Evolutionary conservation across 2,797 vertebrate genomes (phyloP).

Genomic region (Myotis vivesi): DNA sequence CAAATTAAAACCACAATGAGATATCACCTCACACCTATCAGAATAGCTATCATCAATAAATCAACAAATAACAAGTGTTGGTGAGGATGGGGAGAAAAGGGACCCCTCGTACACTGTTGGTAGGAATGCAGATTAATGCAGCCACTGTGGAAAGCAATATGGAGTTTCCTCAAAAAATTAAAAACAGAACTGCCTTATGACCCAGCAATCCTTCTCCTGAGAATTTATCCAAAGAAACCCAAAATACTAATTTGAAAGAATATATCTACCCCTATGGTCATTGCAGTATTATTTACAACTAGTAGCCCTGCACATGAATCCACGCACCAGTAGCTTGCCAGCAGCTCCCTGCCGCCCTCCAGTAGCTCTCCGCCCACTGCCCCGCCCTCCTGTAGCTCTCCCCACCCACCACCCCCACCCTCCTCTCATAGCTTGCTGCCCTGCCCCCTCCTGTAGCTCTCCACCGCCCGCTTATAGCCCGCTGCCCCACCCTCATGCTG

Average conservation of each 20-base stretch:
- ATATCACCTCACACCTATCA: not conserved
- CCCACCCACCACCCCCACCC: no score
- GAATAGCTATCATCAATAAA: not conserved
- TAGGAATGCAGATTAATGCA: not conserved
- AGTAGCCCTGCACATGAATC: no score
- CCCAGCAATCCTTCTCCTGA: not conserved
- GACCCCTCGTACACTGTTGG: not conserved
- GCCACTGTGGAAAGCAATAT: not conserved
- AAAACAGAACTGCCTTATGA: not conserved
- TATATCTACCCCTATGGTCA: not conserved
- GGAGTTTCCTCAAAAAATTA: not conserved
- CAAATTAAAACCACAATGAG: not conserved
- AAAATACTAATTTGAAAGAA: not conserved
- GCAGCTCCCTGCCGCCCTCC: no score
- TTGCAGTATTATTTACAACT: not conserved
- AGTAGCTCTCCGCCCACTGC: no score
- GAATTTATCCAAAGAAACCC: not conserved
- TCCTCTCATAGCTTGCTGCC: no score
- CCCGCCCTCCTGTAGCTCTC: no score
- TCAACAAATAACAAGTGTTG: not conserved
- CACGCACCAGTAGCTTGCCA: no score
- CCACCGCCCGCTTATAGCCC: fast-evolving
- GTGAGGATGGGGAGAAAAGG: not conserved
- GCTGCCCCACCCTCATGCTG: no score
- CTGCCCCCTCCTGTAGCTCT: no score